A percentile compares a stretch with the other conserved stretches of the same genome.
phyloP scores from a whole-genome alignment of 1,140 invertebrate genomes.

The Zaprionus lachaisei region DNA sequence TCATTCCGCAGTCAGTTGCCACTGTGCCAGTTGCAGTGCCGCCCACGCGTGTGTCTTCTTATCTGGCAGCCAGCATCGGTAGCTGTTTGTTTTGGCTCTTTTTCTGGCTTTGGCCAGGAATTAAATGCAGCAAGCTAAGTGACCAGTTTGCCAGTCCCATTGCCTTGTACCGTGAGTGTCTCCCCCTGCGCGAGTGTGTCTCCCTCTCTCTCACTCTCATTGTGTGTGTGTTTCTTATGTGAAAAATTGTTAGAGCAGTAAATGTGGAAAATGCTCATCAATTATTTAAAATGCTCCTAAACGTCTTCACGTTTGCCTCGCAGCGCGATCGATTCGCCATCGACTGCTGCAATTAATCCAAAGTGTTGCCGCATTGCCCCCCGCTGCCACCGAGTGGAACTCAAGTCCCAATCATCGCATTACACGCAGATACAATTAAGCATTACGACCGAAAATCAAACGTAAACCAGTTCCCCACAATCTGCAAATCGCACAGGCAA shows the following conservation, averaged over 20 bases:
- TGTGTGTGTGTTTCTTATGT: slow-evolving; percentile 30
- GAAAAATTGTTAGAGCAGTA: slow-evolving; percentile 29
- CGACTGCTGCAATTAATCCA: slow-evolving; percentile 45
- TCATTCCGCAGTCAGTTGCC: slow-evolving; percentile 8
- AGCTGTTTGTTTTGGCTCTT: slow-evolving; percentile 44
- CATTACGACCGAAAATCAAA: slow-evolving; percentile 46
- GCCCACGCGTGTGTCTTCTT: slow-evolving; percentile 48
- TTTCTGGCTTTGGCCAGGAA: slow-evolving; percentile 30
- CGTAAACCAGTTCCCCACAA: slow-evolving; percentile 58
- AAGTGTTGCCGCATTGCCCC: slow-evolving; percentile 36
- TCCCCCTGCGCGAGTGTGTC: neutral
- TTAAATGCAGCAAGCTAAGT: slow-evolving; percentile 42
- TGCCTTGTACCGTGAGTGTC: neutral
- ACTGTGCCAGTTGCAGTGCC: slow-evolving; percentile 19
- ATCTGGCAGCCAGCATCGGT: slow-evolving; percentile 63
- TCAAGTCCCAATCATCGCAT: slow-evolving; percentile 23
- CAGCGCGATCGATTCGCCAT: slow-evolving; percentile 40
- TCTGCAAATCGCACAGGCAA: slow-evolving; percentile 45
- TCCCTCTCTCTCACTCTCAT: neutral
- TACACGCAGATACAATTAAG: slow-evolving; percentile 45
- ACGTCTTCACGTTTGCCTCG: slow-evolving; percentile 38
- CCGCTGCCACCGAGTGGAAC: slow-evolving; percentile 7
- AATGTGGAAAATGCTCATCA: slow-evolving; percentile 65
- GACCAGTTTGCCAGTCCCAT: slow-evolving; percentile 16
- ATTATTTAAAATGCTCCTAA: slow-evolving; percentile 68